A percentile compares a stretch with the other conserved stretches of the same genome.
These are phyloP conservation scores for Chauna torquata DNA, from an alignment of 2,113 vertebrate genomes.

Conservation along the genomic window DNA sequence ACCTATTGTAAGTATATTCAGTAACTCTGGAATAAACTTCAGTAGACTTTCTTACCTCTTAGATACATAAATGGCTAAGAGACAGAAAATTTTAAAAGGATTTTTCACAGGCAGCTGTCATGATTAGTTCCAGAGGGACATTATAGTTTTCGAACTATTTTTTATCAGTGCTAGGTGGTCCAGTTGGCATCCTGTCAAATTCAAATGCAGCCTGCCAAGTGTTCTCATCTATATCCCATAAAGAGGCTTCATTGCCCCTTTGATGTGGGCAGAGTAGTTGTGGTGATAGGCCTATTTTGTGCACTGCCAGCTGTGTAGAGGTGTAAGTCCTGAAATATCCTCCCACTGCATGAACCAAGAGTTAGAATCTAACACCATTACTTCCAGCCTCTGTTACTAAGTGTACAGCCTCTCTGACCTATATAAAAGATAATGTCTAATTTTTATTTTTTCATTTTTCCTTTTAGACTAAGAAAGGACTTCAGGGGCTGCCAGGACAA, in stretches of 20 bases:
- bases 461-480: conserved; percentile 73
- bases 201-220: background rate
- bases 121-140: background rate
- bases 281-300: background rate
- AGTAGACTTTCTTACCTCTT: background rate
- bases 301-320: background rate
- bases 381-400: background rate
- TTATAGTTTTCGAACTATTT: background rate
- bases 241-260: background rate
- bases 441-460: background rate
- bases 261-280: background rate
- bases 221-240: background rate
- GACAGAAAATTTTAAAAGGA: background rate
- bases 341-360: background rate
- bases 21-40: background rate
- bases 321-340: background rate
- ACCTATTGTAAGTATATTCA: background rate
- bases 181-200: background rate
- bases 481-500: conserved; percentile 68
- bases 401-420: background rate
- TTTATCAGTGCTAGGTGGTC: background rate
- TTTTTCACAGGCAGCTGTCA: background rate
- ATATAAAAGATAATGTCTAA: background rate
- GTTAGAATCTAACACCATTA: background rate
- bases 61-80: background rate